Conservation (phyloP, 2,888 invertebrate genomes). For the Hetaerina titia region DNA sequence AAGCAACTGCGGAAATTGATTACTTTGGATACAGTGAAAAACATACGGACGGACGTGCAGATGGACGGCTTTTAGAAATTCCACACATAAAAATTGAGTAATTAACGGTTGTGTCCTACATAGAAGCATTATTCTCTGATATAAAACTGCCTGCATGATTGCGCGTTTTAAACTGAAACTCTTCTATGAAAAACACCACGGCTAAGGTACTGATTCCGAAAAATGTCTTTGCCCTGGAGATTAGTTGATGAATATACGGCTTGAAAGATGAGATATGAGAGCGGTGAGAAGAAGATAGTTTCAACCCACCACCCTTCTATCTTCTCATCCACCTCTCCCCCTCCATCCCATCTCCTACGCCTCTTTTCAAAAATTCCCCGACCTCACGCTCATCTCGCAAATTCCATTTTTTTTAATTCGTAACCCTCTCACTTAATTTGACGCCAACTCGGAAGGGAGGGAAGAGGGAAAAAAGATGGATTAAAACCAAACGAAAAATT, state of each 20-base stretch:
- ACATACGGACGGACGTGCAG: background rate
- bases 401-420: slow-evolving; percentile 42
- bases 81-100: background rate
- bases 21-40: background rate
- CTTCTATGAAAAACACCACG: background rate
- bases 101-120: background rate
- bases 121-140: background rate
- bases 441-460: slow-evolving; percentile 29
- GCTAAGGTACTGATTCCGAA: background rate
- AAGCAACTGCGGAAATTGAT: background rate
- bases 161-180: background rate
- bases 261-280: background rate
- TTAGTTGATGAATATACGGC: background rate
- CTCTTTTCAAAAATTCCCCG: background rate
- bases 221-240: background rate
- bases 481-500: slow-evolving; percentile 62
- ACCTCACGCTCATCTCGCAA: background rate
- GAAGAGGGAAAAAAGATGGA: slow-evolving; percentile 32
- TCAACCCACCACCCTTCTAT: background rate
- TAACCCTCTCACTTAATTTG: slow-evolving; percentile 60
- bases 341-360: background rate
- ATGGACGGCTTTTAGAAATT: too few species aligned
- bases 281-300: background rate
- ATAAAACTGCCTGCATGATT: background rate
- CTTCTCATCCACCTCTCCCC: background rate